Conservation (phyloP, 2,888 invertebrate genomes). For the Sarcophaga variegata region DNA sequence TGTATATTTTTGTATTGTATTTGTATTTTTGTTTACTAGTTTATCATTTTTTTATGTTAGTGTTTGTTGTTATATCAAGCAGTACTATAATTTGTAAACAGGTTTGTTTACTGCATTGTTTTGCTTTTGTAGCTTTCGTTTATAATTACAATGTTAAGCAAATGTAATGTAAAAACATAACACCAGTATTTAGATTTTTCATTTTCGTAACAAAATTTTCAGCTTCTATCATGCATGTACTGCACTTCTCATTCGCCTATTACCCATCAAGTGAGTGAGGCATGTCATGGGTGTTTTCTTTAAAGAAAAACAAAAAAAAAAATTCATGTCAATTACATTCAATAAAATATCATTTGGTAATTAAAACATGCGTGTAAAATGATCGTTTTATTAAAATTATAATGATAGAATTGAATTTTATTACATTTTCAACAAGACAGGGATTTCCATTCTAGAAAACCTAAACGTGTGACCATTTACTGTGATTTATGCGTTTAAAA, state of each 20-base stretch:
- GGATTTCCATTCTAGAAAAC: slow-evolving; percentile 14
- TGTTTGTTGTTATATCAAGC: too few relatives aligned
- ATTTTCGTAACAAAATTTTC: too few relatives aligned
- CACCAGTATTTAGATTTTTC: neutral
- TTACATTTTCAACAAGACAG: slow-evolving; percentile 53
- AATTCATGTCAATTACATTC: slow-evolving; percentile 50
- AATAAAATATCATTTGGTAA: slow-evolving; percentile 57
- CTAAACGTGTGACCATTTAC: slow-evolving; percentile 56
- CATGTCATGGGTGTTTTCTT: neutral
- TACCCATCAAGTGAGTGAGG: neutral
- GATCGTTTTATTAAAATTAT: slow-evolving; percentile 65
- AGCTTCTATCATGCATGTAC: neutral
- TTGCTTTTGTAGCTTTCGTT: too few relatives aligned
- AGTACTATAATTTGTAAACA: too few relatives aligned
- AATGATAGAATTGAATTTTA: slow-evolving; percentile 61
- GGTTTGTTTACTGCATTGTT: too few relatives aligned
- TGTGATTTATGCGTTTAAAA: slow-evolving; percentile 65
- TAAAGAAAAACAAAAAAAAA: too few relatives aligned
- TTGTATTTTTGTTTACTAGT: too few relatives aligned
- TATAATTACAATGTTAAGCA: too few relatives aligned
- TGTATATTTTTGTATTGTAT: too few relatives aligned
- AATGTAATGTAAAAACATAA: neutral
- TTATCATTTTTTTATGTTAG: too few relatives aligned
- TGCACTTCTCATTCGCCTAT: neutral
- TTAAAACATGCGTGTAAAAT: slow-evolving; percentile 64